Evolutionary conservation across 23 tunicate genomes (phyloP).

Genomic region (Trididemnum miniatum): DNA sequence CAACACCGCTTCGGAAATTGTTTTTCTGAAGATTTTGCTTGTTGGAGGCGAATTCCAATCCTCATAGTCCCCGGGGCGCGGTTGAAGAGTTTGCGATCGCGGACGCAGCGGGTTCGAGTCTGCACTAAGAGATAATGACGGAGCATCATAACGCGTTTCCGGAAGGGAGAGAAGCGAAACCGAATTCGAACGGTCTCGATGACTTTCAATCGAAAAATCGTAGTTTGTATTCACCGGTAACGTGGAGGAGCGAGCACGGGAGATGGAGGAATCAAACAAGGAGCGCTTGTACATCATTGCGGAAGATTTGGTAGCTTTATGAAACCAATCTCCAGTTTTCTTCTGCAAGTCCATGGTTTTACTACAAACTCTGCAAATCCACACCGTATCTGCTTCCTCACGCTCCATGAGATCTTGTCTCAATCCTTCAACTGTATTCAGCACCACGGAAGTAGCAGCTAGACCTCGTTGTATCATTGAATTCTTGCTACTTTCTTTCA

Average conservation of each 20-base stretch:
- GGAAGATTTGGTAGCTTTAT: conserved; percentile 27
- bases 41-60: not conserved
- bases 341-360: conserved; percentile 62
- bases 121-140: not conserved
- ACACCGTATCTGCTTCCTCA: not conserved
- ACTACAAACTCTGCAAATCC: conserved; percentile 77
- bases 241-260: not conserved
- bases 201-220: not conserved
- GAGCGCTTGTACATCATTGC: conserved; percentile 27
- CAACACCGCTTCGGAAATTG: conserved; percentile 48
- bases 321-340: conserved; percentile 78
- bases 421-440: not conserved
- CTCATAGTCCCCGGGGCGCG: not conserved
- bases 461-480: not conserved
- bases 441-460: not conserved
- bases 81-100: conserved; percentile 27
- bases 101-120: not conserved
- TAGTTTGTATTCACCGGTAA: too few species aligned
- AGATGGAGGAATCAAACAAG: not conserved
- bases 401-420: not conserved
- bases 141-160: not conserved
- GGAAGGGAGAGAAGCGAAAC: not conserved
- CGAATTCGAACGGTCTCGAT: not conserved
- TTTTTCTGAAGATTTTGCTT: conserved; percentile 9
- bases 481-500: too few species aligned